These are phyloP conservation scores for Grammomys surdaster DNA, from an alignment of 2,113 vertebrate species.

Conservation along the genomic window DNA sequence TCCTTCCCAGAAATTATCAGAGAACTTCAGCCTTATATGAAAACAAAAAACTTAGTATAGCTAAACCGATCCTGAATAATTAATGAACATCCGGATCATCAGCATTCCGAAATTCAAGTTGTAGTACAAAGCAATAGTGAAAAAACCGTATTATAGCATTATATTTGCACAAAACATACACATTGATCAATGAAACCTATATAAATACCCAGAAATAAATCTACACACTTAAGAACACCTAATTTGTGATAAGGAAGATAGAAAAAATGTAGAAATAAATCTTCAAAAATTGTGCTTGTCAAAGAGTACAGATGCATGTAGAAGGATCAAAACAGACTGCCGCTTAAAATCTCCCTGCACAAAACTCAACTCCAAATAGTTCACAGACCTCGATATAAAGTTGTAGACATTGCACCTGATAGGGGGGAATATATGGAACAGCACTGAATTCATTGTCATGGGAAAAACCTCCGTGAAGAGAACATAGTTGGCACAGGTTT, in stretches of 20 bases:
- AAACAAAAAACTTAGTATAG: neutral
- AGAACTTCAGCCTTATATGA: neutral
- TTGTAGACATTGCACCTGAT: neutral
- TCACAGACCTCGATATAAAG: neutral
- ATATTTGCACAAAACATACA: neutral
- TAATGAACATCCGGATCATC: neutral
- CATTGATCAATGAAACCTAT: neutral
- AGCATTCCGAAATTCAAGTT: neutral
- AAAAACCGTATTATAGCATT: neutral
- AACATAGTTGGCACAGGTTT: neutral
- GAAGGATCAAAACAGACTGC: neutral
- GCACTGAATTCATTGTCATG: neutral
- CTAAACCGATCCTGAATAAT: neutral
- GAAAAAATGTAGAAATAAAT: neutral
- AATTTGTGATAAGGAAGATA: neutral
- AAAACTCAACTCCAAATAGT: neutral
- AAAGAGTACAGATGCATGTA: neutral
- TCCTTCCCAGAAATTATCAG: neutral
- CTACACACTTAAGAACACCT: neutral
- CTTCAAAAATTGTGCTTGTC: neutral
- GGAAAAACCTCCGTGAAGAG: neutral
- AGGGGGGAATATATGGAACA: neutral
- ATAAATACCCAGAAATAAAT: neutral
- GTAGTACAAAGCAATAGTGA: neutral
- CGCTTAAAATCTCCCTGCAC: neutral